These are phyloP conservation scores for Apantesis nais DNA, from an alignment of 2,888 invertebrate species.

Conservation along the genomic window DNA sequence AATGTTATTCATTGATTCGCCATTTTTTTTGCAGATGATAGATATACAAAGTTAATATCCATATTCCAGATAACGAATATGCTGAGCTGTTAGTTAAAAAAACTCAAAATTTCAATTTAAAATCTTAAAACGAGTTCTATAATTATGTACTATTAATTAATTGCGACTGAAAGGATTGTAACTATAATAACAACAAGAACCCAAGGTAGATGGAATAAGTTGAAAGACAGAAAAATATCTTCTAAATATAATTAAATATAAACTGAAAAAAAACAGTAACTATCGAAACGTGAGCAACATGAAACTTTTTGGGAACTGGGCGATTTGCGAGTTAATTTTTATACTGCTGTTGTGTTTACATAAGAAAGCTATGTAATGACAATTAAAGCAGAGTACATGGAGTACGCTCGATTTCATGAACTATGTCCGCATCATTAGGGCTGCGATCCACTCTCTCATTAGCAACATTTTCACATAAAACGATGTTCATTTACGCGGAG, in stretches of 20 bases:
- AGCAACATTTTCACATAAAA: constrained; percentile 81
- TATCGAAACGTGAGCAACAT: background rate
- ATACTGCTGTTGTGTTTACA: constrained; percentile 24
- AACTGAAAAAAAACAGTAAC: no score
- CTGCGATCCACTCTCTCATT: constrained; percentile 73
- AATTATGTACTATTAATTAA: background rate
- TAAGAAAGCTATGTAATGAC: constrained; percentile 54
- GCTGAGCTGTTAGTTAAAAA: no score
- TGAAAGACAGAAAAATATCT: background rate
- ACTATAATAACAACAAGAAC: background rate
- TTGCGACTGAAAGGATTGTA: background rate
- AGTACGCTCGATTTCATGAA: constrained; percentile 64
- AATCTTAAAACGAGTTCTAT: background rate
- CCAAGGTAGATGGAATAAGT: background rate
- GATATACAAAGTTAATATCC: background rate
- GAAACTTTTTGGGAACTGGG: background rate
- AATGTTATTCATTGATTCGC: background rate
- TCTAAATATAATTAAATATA: background rate
- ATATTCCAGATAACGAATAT: background rate
- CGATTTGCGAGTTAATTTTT: constrained; percentile 4
- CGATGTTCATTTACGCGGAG: constrained; percentile 71
- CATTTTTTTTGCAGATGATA: background rate
- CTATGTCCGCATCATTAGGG: constrained; percentile 76
- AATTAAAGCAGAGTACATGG: constrained; percentile 53
- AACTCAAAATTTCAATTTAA: no score